phyloP scores from a whole-genome alignment of 2,888 invertebrate genomes.

The Drosophila atripex region DNA sequence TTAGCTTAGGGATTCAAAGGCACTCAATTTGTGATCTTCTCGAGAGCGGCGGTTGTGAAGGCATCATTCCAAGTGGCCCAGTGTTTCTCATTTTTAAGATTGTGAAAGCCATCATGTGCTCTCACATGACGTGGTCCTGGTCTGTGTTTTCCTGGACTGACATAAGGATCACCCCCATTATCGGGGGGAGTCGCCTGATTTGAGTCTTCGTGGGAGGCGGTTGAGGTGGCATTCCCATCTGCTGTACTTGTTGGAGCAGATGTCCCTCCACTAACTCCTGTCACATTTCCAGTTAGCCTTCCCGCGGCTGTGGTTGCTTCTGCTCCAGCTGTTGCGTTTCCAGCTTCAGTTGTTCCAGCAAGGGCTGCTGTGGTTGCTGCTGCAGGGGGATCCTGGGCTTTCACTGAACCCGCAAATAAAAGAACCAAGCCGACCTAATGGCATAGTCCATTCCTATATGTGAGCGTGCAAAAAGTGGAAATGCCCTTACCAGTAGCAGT shows the following conservation, averaged over 20 bases:
- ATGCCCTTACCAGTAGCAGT: conserved; percentile 6
- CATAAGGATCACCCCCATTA: conserved; percentile 41
- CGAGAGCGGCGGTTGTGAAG: conserved; percentile 23
- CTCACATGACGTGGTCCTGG: conserved; percentile 26
- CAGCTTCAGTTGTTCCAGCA: background rate
- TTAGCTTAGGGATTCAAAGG: background rate
- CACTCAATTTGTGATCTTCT: background rate
- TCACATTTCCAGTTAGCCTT: background rate
- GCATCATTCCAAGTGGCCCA: conserved; percentile 58
- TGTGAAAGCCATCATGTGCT: conserved; percentile 61
- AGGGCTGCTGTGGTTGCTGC: background rate
- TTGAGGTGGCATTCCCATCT: background rate
- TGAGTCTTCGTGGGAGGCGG: background rate
- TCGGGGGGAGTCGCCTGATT: background rate
- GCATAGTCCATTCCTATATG: background rate
- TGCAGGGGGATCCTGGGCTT: conserved; percentile 11
- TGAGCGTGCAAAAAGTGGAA: background rate
- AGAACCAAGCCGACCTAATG: conserved; percentile 23
- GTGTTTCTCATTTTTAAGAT: conserved; percentile 25
- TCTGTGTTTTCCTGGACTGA: conserved; percentile 7
- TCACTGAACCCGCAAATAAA: conserved; percentile 9
- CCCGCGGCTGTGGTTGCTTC: background rate
- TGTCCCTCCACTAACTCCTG: background rate
- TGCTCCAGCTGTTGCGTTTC: background rate
- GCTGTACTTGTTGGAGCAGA: background rate